Evolutionary conservation across 2,888 invertebrate species (phyloP).

Genomic region (Chrysomela aeneicollis): DNA sequence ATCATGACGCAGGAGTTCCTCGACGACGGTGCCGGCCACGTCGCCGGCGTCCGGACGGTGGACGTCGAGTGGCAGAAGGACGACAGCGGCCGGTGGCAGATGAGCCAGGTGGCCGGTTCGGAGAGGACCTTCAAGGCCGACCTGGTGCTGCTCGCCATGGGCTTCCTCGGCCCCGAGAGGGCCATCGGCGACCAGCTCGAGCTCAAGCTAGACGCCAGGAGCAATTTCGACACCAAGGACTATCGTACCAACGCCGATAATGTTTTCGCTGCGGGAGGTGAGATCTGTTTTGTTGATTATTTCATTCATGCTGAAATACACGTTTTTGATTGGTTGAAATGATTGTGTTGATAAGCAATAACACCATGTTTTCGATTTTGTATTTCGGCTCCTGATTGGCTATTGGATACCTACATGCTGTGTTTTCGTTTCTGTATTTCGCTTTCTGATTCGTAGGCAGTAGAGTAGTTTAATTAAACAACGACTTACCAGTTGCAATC

Average conservation of each 20-base stretch:
- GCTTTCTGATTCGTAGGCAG: too few species aligned
- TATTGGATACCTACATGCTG: too few species aligned
- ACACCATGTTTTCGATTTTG: too few species aligned
- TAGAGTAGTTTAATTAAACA: too few species aligned
- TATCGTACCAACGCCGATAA: constrained; percentile 89
- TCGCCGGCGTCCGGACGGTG: constrained; percentile 90
- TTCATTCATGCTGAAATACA: neutral
- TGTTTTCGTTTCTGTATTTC: too few species aligned
- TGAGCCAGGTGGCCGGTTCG: constrained; percentile 84
- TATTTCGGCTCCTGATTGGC: too few species aligned
- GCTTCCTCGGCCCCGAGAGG: constrained; percentile 95
- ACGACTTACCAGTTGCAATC: too few species aligned
- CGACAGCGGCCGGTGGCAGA: constrained; percentile 91
- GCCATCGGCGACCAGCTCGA: constrained; percentile 82
- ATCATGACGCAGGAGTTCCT: constrained; percentile 95
- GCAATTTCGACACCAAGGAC: constrained; percentile 90
- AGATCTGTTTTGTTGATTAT: constrained; percentile 41
- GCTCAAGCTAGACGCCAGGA: constrained; percentile 86
- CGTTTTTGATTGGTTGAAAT: too few species aligned
- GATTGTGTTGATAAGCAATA: too few species aligned
- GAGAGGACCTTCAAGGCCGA: constrained; percentile 86
- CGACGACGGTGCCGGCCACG: constrained; percentile 87
- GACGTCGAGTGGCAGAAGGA: constrained; percentile 95
- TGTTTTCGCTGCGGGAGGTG: constrained; percentile 96
- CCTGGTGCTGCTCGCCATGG: constrained; percentile 96